Conservation (phyloP, 2,797 vertebrate species). For the Parambassis ranga region DNA sequence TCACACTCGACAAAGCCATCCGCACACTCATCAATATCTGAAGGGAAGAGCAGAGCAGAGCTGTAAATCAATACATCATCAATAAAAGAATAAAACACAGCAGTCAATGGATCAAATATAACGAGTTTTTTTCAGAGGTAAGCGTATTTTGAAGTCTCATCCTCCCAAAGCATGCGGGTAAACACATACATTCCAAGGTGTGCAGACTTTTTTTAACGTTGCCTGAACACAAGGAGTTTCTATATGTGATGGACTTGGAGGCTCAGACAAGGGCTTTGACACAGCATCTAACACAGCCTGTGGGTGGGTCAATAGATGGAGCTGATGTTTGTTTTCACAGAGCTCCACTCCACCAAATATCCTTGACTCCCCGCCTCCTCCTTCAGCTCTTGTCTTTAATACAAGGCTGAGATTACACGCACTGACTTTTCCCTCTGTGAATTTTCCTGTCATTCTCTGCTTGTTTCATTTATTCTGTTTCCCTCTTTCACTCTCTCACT, state of each 20-base stretch:
- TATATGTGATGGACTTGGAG: slow-evolving; percentile 1
- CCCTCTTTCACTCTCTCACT: not conserved
- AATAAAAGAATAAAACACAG: slow-evolving; percentile 56
- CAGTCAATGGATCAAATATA: slow-evolving; percentile 37
- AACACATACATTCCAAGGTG: slow-evolving; percentile 1
- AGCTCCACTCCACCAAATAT: slow-evolving; percentile 44
- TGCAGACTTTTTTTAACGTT: not conserved
- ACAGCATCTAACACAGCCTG: slow-evolving; percentile 21
- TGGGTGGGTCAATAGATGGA: slow-evolving; percentile 51
- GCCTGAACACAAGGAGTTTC: not conserved
- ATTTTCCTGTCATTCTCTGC: not conserved
- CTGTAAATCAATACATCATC: too few relatives aligned
- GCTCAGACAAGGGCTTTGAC: slow-evolving; percentile 29
- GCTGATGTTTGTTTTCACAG: slow-evolving; percentile 46
- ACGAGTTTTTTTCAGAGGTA: slow-evolving; percentile 25
- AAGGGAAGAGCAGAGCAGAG: not conserved
- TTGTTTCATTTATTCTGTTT: not conserved
- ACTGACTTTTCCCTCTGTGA: not conserved
- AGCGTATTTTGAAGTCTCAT: not conserved
- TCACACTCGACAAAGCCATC: slow-evolving; percentile 98
- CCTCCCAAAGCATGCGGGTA: not conserved
- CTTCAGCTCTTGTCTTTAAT: slow-evolving; percentile 29
- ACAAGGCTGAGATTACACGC: slow-evolving; percentile 22
- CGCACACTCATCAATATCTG: slow-evolving; percentile 97
- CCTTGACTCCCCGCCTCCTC: slow-evolving; percentile 50